Percentiles rank a stretch among this genome's conserved stretches.
Evolutionary conservation across 2,797 vertebrate genomes (phyloP).

Genomic region (Rhinogobio ventralis): DNA sequence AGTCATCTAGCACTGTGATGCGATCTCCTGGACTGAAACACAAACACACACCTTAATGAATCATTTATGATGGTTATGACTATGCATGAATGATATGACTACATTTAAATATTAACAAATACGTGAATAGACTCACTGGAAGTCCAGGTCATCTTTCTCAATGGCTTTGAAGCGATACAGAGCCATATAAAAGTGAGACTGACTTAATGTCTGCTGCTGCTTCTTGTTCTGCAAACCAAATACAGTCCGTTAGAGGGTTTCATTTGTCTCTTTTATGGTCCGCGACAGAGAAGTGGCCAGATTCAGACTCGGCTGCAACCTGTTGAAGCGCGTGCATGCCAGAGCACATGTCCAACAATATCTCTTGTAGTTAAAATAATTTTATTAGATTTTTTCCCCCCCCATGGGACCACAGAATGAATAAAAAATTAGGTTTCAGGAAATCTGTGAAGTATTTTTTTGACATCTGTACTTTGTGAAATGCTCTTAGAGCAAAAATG

Average conservation of each 20-base stretch:
- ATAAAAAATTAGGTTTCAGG: not conserved
- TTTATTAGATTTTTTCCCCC: not conserved
- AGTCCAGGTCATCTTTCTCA: conserved; percentile 94
- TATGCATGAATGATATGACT: not conserved
- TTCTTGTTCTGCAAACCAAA: conserved; percentile 83
- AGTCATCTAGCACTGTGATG: conserved; percentile 94
- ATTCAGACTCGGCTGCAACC: not conserved
- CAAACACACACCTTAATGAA: not conserved
- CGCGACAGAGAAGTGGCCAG: not conserved
- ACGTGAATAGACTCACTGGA: conserved; percentile 84
- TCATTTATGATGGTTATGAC: not conserved
- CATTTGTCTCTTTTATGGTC: not conserved
- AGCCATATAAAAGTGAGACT: conserved; percentile 92
- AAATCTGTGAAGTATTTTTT: too few relatives aligned
- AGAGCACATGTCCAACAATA: not conserved
- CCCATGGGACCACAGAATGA: not conserved
- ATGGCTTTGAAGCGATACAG: conserved; percentile 93
- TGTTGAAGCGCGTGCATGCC: not conserved
- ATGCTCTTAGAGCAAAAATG: too few relatives aligned
- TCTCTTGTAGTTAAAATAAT: not conserved
- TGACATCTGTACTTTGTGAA: too few relatives aligned
- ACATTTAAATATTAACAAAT: not conserved
- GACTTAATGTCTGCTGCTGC: conserved; percentile 81
- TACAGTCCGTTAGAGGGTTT: not conserved
- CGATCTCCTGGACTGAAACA: conserved; percentile 90